A percentile compares a stretch with the other conserved stretches of the same genome.
phyloP scores from a whole-genome alignment of 92 coral and sea anemone genomes.

The Virgularia gustaviana region DNA sequence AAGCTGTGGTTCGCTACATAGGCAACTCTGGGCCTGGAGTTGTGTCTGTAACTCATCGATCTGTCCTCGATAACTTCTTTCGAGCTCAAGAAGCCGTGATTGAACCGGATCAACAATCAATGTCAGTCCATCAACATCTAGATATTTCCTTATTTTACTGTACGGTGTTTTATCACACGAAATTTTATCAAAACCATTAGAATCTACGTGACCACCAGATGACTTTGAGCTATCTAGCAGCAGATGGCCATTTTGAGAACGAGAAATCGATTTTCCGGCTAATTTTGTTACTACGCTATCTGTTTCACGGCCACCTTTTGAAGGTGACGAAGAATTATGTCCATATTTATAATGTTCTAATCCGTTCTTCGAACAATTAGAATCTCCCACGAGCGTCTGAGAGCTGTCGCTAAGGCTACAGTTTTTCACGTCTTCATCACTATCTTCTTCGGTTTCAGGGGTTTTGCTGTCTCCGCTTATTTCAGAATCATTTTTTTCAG shows the following conservation, averaged over 20 bases:
- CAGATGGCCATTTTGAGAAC: constrained; percentile 2
- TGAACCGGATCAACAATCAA: constrained; percentile 67
- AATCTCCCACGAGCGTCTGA: constrained; percentile 53
- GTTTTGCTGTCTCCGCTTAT: too few relatives aligned
- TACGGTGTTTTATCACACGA: constrained; percentile 53
- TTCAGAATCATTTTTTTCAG: constrained; percentile 18
- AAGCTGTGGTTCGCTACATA: constrained; percentile 11
- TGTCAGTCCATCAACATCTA: constrained; percentile 82
- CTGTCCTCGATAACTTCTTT: constrained; percentile 61
- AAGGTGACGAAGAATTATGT: background rate
- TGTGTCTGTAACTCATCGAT: constrained; percentile 64
- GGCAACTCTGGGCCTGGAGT: constrained; percentile 39
- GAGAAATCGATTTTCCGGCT: background rate
- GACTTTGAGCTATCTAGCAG: background rate
- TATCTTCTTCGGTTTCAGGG: too few relatives aligned
- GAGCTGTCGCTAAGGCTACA: constrained; percentile 77
- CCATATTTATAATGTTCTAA: background rate
- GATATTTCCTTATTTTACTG: constrained; percentile 57
- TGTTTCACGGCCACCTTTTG: background rate
- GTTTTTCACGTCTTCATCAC: background rate
- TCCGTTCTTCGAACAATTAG: background rate
- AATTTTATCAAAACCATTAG: too few relatives aligned
- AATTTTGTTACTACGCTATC: too few relatives aligned
- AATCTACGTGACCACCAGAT: too few relatives aligned
- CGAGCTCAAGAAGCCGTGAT: constrained; percentile 74